Evolutionary conservation across 2,797 vertebrate species (phyloP), one percentile per base, ranked within the genome.

Genomic region (Gastrophryne carolinensis): DNA sequence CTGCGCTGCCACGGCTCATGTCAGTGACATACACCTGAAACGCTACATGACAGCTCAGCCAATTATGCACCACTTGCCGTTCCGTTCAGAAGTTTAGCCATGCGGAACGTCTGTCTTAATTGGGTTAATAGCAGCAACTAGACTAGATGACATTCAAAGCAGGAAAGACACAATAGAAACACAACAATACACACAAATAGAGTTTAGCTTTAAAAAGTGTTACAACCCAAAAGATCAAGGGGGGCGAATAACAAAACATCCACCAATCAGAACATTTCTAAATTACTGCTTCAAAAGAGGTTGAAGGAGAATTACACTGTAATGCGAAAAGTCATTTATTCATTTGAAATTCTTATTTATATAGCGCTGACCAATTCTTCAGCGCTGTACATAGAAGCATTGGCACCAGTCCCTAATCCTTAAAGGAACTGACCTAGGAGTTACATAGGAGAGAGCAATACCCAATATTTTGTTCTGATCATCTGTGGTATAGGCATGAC

Each of bases 71-170:
- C 8, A 30, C 27, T 65, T 35, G 47, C 47, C 52, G 47, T 23
- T 35, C 10, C 21, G 26, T 37, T 61, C 64, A 15, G 21, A 35
- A 30, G 23, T 24, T 29, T 30, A n/a, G 4, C 24, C 27, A 24
- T 15, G 63, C n/a, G 63, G 47, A 66, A 52, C 10, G 3, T 2
- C 29, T 35, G n/a, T 66, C 47, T 35, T 66, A 66, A 66, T 66
- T 66, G 29, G 63, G 41, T 52, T 66, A 66, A 66, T 66, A 67
- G 19, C 29, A 52, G 64, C 15, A 52, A 52, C 52, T 27, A 21
- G 63, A 66, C 21, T 32, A 13, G 13, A 34, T n/a, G 26, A 37
- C 17, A 30, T 37, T 35, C 44, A 67, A 39, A 19, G 35, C 7
- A 12, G 19, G 11, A 13, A 12, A n/a, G 19, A 7, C 23, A n/a